Evolutionary conservation across 1,140 invertebrate species (phyloP).

Genomic region (Piezodorus guildinii): DNA sequence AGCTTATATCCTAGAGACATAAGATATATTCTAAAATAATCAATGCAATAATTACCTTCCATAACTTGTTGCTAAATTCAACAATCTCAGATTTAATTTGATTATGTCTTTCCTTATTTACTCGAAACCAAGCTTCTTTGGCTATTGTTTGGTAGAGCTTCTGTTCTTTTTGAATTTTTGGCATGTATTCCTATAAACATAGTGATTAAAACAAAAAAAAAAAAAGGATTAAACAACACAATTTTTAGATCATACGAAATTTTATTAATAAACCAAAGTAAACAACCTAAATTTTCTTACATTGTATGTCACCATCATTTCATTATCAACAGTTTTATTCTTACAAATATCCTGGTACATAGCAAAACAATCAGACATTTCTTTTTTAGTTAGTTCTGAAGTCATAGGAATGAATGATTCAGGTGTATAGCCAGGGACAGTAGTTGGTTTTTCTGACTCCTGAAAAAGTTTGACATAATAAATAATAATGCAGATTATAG

Average conservation of each 20-base stretch:
- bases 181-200: neutral
- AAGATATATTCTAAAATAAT: too few species aligned
- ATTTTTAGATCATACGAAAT: too few species aligned
- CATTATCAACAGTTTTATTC: neutral
- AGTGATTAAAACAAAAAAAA: too few species aligned
- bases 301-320: neutral
- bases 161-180: neutral
- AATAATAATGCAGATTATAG: neutral
- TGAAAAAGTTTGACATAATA: neutral
- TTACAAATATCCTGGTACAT: neutral
- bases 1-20: too few species aligned
- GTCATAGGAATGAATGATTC: neutral
- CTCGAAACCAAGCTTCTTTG: neutral
- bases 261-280: neutral
- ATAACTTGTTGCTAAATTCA: neutral
- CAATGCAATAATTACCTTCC: neutral
- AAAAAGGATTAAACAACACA: neutral
- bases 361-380: neutral
- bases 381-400: neutral
- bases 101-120: neutral
- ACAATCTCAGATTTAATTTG: neutral
- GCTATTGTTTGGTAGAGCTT: neutral
- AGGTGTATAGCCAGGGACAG: neutral
- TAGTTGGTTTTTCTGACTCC: neutral
- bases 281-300: neutral